These are phyloP conservation scores for Danio rerio DNA, from an alignment of 2,113 vertebrate species.

Conservation along the genomic window DNA sequence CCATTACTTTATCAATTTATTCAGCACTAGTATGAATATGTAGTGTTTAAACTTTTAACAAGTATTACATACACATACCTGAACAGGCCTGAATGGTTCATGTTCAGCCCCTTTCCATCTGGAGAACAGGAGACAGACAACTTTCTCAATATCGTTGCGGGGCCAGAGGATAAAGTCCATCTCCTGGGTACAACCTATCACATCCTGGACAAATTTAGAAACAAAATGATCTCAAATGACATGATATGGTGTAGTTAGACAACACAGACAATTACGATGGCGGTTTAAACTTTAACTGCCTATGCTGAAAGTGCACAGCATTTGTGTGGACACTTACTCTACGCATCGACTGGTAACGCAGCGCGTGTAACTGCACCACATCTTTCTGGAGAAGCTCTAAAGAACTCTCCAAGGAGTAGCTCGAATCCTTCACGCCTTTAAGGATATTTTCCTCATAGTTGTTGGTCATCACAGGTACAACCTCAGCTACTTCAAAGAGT, in stretches of 20 bases:
- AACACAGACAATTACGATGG: background rate
- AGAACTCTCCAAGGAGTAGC: slow-evolving; percentile 98
- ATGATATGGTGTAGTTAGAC: too few relatives aligned
- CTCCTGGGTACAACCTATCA: slow-evolving; percentile 98
- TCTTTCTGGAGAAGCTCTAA: slow-evolving; percentile 98
- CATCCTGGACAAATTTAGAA: slow-evolving; percentile 79
- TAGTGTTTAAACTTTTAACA: too few relatives aligned
- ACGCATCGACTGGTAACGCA: slow-evolving; percentile 99
- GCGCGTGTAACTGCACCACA: slow-evolving; percentile 97
- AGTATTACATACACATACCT: slow-evolving; percentile 75
- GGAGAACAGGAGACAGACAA: slow-evolving; percentile 98
- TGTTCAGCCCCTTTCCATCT: slow-evolving; percentile 96
- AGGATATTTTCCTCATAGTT: slow-evolving; percentile 99
- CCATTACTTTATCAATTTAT: background rate
- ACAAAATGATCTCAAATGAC: background rate
- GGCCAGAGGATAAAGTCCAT: slow-evolving; percentile 99
- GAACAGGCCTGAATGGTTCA: slow-evolving; percentile 97
- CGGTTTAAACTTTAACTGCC: background rate
- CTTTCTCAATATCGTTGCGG: slow-evolving; percentile 98
- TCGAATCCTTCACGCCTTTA: slow-evolving; percentile 94
- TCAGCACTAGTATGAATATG: too few relatives aligned
- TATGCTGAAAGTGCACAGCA: background rate
- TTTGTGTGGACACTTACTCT: slow-evolving; percentile 80
- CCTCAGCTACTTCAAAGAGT: slow-evolving; percentile 99
- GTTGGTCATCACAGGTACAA: slow-evolving; percentile 99